These are phyloP conservation scores for Anseranas semipalmata DNA, from an alignment of 2,113 vertebrate species.

Conservation along the genomic window DNA sequence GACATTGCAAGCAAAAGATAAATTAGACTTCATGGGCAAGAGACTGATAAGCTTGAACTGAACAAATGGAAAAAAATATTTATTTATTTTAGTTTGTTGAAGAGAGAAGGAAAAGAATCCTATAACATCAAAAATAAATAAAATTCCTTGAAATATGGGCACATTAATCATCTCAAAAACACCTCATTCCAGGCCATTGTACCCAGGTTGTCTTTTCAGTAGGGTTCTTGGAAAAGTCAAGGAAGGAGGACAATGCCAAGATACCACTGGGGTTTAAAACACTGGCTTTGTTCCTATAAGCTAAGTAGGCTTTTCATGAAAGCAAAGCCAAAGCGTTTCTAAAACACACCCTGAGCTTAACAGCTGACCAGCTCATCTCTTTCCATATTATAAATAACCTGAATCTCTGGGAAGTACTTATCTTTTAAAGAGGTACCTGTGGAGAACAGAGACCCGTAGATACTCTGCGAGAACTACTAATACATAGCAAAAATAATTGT, in stretches of 20 bases:
- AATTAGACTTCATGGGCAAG: slow-evolving; percentile 10
- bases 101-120: background rate
- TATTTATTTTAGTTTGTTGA: background rate
- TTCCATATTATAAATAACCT: background rate
- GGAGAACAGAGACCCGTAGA: background rate
- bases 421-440: background rate
- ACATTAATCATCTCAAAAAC: background rate
- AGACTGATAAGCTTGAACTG: background rate
- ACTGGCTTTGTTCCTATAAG: background rate
- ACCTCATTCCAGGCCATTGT: background rate
- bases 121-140: background rate
- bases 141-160: background rate
- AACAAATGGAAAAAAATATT: background rate
- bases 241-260: background rate
- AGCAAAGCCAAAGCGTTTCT: background rate
- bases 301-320: background rate
- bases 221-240: background rate
- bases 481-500: background rate
- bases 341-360: background rate
- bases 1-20: slow-evolving; percentile 36
- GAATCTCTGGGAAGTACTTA: background rate
- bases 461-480: background rate
- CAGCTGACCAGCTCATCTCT: background rate
- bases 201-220: background rate
- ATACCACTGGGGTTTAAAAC: background rate